Evolutionary conservation across 2,888 invertebrate genomes (phyloP).

Genomic region (Tetragnatha montana): DNA sequence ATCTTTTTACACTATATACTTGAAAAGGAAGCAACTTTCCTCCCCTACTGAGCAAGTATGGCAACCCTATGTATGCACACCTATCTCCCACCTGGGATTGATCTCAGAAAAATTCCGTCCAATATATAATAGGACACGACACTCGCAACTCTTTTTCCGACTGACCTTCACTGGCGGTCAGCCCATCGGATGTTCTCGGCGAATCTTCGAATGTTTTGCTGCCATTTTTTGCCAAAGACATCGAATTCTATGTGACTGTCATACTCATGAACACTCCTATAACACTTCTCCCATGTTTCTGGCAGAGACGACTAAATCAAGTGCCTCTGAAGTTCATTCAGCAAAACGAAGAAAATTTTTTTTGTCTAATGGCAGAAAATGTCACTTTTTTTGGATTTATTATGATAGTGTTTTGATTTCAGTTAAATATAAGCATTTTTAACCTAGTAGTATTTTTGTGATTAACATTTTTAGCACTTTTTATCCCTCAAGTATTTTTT

Average conservation of each 20-base stretch:
- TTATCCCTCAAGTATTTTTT: not conserved
- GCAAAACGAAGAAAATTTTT: not conserved
- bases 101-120: conserved; percentile 56
- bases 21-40: too few species aligned
- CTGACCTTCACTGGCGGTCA: not conserved
- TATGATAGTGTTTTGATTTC: conserved; percentile 5
- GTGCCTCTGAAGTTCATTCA: not conserved
- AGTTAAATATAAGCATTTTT: conserved; percentile 4
- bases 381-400: not conserved
- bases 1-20: too few species aligned
- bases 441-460: conserved; percentile 18
- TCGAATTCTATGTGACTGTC: conserved; percentile 51
- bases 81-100: conserved; percentile 33
- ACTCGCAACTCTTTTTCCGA: conserved; percentile 30
- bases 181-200: conserved; percentile 29
- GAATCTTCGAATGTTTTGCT: conserved; percentile 42
- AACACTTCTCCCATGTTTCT: conserved; percentile 6
- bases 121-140: conserved; percentile 6
- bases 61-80: not conserved
- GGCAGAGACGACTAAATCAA: not conserved
- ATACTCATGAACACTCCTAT: conserved; percentile 23
- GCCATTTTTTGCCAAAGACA: conserved; percentile 70
- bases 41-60: too few species aligned
- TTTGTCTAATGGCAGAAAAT: conserved; percentile 36
- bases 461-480: conserved; percentile 13